Evolutionary conservation across 2,888 invertebrate genomes (phyloP).

Genomic region (Hermodice carunculata): DNA sequence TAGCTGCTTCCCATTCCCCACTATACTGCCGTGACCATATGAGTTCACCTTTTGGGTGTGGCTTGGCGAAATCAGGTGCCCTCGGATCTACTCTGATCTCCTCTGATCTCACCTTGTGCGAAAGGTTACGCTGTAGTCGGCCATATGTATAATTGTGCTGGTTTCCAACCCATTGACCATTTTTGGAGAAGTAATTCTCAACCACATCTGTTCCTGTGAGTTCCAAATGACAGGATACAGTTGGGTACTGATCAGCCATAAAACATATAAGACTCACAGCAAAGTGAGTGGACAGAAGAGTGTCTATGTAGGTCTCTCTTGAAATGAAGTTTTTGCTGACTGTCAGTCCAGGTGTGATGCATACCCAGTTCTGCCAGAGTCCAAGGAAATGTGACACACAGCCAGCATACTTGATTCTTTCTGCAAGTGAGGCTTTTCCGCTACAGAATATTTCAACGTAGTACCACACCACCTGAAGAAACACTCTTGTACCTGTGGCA

Average conservation of each 20-base stretch:
- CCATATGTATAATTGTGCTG: not conserved
- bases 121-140: not conserved
- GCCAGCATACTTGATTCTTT: not conserved
- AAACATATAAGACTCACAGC: too few species aligned
- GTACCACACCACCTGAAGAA: not conserved
- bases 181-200: not conserved
- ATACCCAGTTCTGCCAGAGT: too few species aligned
- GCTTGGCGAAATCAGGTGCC: not conserved
- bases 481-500: not conserved
- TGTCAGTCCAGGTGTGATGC: too few species aligned
- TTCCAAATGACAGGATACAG: not conserved
- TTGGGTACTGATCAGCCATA: not conserved
- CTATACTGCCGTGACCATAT: not conserved
- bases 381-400: too few species aligned
- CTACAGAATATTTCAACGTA: constrained; percentile 2
- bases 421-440: not conserved
- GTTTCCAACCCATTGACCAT: not conserved
- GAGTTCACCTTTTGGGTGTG: not conserved
- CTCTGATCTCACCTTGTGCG: not conserved
- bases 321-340: too few species aligned
- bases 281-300: too few species aligned
- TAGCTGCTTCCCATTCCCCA: too few species aligned
- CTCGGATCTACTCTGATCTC: not conserved
- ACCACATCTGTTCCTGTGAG: not conserved
- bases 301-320: too few species aligned